Base-by-base conservation (phyloP, 2,888 invertebrate genomes). In the Beris morrisii region DNA sequence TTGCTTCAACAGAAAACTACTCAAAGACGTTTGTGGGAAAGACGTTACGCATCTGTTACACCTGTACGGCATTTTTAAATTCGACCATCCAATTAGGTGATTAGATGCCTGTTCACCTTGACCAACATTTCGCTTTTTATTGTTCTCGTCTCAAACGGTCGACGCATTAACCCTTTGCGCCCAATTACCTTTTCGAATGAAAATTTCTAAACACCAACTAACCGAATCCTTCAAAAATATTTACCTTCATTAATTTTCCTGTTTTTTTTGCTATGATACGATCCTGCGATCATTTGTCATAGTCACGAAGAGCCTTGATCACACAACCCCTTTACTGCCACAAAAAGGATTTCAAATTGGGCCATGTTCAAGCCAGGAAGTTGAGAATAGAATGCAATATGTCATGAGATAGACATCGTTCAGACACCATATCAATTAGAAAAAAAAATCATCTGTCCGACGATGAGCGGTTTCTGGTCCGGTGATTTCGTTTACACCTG, bases 401-500 rank as follows among this genome's bases (percentile, higher is more conserved):
- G 64, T 56, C 64, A 64, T 55, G 13, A 54, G 55, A 64, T 64
- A 46, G 54, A 54, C 48, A 64, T 55, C 9, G 44, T 48, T 48
- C 54, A 48, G 30, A 64, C 56, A 48, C 55, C 28, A 56, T 64
- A 64, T 64, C 64, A 64, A 64, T 64, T 64, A 64, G 38, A 64
- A 15, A 32, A 7, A 11, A 50, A 61, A 61, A 45, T 64, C 64
- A 64, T 64, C 64, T 54, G 45, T 44, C 54, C 15, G 28, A n/a
- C 13, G 43, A 22, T 50, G 61, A 61, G 15, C 43, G 2, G 54
- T 43, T 64, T 68, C 65, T 58, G 68, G 63, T 68, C 54, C 15
- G 65, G 4, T 68, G 58, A 32, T 28, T 57, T 53, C 53, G 38
- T 64, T 68, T 68, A 58, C 68, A 68, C 68, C 68, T 68, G 68